These are phyloP conservation scores for Seira sanloemensis DNA, from an alignment of 2,888 invertebrate species.

Conservation along the genomic window DNA sequence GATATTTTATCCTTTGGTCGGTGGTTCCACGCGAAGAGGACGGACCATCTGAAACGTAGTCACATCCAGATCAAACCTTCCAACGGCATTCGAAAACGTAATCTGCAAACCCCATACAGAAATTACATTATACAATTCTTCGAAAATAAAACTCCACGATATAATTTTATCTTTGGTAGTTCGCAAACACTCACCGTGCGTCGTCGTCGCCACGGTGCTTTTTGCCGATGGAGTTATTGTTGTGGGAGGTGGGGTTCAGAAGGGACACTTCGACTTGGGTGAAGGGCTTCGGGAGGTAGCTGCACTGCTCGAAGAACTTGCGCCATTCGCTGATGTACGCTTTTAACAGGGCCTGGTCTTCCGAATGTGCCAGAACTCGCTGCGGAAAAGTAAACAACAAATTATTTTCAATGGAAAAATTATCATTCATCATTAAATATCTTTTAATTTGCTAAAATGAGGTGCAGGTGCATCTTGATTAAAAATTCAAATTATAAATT, in stretches of 20 bases:
- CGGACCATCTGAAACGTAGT: conserved; percentile 99
- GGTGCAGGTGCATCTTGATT: too few species aligned
- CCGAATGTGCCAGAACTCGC: conserved; percentile 91
- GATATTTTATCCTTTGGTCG: conserved; percentile 93
- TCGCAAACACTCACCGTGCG: conserved; percentile 87
- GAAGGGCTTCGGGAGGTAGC: conserved; percentile 97
- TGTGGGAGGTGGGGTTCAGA: conserved; percentile 80
- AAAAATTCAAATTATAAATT: too few species aligned
- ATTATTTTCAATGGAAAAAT: background rate
- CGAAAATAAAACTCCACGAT: conserved; percentile 97
- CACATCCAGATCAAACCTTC: conserved; percentile 97
- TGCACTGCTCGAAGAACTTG: conserved; percentile 98
- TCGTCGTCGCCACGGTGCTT: conserved; percentile 85
- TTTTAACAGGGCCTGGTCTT: conserved; percentile 95
- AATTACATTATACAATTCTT: conserved; percentile 78
- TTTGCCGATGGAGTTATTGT: conserved; percentile 76
- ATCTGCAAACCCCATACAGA: conserved; percentile 78
- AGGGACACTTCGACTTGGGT: conserved; percentile 92
- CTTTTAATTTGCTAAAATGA: too few species aligned
- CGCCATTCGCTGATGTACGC: conserved; percentile 99
- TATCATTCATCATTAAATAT: conserved; percentile 6
- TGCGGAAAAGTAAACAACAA: conserved; percentile 71
- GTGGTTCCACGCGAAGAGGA: conserved; percentile 99
- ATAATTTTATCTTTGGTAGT: conserved; percentile 88
- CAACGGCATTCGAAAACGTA: conserved; percentile 93